Conservation (phyloP, 2,888 invertebrate genomes). For the Trichopria drosophilae region DNA sequence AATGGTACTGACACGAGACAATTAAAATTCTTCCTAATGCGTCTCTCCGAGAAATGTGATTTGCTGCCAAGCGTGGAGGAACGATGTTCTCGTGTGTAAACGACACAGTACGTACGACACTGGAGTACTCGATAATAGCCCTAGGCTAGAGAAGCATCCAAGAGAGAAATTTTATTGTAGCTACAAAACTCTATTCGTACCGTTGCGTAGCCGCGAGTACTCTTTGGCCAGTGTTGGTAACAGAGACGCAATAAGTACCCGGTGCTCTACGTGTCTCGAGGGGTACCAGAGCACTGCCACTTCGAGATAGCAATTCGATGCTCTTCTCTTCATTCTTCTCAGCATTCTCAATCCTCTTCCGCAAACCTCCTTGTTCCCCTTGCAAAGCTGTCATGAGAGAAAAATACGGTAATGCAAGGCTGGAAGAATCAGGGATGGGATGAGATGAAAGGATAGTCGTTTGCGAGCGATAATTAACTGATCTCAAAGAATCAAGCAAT, state of each 20-base stretch:
- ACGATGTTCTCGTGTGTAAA: too few relatives aligned
- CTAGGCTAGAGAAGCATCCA: slow-evolving; percentile 28
- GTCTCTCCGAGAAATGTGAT: too few relatives aligned
- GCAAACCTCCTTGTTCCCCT: not conserved
- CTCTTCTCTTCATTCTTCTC: too few relatives aligned
- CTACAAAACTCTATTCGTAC: slow-evolving; percentile 14
- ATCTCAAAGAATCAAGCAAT: too few relatives aligned
- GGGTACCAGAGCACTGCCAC: slow-evolving; percentile 4
- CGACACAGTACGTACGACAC: too few relatives aligned
- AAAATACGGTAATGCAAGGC: slow-evolving; percentile 13
- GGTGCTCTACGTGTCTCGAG: slow-evolving; percentile 7
- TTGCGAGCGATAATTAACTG: too few relatives aligned
- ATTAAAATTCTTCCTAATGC: too few relatives aligned
- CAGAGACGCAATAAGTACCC: slow-evolving; percentile 16
- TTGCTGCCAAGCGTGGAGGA: too few relatives aligned
- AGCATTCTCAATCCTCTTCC: too few relatives aligned
- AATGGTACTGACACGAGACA: too few relatives aligned
- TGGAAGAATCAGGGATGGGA: not conserved
- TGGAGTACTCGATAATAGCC: slow-evolving; percentile 32
- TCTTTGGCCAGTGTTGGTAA: slow-evolving; percentile 14
- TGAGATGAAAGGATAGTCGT: too few relatives aligned
- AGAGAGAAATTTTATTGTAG: slow-evolving; percentile 31
- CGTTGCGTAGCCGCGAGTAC: not conserved
- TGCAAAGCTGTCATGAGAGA: slow-evolving; percentile 11
- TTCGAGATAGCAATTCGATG: not conserved